Conservation (phyloP, 2,113 vertebrate species). For the Antechinus flavipes region DNA sequence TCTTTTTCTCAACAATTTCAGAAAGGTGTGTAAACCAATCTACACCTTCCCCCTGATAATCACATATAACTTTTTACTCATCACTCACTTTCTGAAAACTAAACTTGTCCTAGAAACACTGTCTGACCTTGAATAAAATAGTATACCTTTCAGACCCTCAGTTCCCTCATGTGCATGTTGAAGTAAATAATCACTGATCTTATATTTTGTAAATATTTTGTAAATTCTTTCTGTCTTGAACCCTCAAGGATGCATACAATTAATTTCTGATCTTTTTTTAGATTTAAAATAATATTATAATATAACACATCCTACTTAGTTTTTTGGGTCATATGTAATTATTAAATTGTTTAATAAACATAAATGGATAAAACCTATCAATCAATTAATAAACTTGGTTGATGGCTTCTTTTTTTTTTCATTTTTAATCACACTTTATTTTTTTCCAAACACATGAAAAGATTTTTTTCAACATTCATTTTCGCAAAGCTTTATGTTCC, state of each 20-base stretch:
- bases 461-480: too few relatives aligned
- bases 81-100: conserved; percentile 69
- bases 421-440: too few relatives aligned
- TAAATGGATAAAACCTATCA: too few relatives aligned
- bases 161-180: neutral
- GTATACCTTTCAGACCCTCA: neutral
- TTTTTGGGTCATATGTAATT: too few relatives aligned
- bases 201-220: neutral
- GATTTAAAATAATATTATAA: too few relatives aligned
- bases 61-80: conserved; percentile 57
- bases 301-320: too few relatives aligned
- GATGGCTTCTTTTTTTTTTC: too few relatives aligned
- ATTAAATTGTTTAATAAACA: too few relatives aligned
- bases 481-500: too few relatives aligned
- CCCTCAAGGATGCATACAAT: neutral
- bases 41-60: conserved; percentile 51
- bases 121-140: neutral
- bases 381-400: too few relatives aligned
- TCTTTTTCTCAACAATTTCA: conserved; percentile 62
- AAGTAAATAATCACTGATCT: neutral
- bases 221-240: neutral
- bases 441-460: too few relatives aligned
- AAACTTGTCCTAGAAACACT: conserved; percentile 51
- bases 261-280: neutral
- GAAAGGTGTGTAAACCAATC: conserved; percentile 59